Base-by-base conservation (phyloP, 2,113 vertebrate species). In the Deroptyus accipitrinus region DNA sequence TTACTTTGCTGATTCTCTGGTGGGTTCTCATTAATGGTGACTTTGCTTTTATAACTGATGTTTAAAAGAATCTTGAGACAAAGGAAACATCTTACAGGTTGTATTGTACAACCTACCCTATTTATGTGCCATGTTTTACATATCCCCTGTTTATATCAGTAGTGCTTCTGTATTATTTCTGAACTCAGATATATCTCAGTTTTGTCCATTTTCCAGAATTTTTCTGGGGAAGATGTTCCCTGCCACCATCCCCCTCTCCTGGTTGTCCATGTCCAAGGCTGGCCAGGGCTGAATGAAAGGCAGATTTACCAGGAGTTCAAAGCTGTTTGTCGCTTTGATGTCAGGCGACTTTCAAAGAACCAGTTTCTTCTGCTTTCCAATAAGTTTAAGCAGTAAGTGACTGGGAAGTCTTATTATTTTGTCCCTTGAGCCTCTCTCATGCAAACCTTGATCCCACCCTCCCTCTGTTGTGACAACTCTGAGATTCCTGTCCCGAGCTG, bases 331-430 rank as follows among this genome's bases (percentile, higher is more conserved):
- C 92, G 74, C 72, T 98, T 98, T 7, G 98, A 98, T 24, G 94
- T 98, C 75, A 87, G 96, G 52, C 79, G 73, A 7, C 97, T 98
- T 77, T 96, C 95, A 1, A 48, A 20, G 39, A 97, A 91, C 94
- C 97, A 97, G 83, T 98, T 98, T 92, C 63, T 98, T 75, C 95
- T 98, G 54, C 84, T 98, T 41, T 95, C 98, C 88, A 97, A 88
- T n/a, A 97, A 97, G 77, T 97, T 97, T 33, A 98, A 97, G 52
- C 76, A 97, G 98, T 98, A 96, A 95, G 98, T 96, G 42, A 90
- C 67, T 6, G 11, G 63, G 69, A 92, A 70, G 33, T 64, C 48
- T 72, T 64, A 18, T 72, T 61, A 20, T 7, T 30, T 3, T 30
- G 9, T 30, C 16, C n/a, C 48, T 18, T 42, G 17, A 5, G 31